Conservation (phyloP, 2,888 invertebrate genomes). For the Agriopis aurantiaria region DNA sequence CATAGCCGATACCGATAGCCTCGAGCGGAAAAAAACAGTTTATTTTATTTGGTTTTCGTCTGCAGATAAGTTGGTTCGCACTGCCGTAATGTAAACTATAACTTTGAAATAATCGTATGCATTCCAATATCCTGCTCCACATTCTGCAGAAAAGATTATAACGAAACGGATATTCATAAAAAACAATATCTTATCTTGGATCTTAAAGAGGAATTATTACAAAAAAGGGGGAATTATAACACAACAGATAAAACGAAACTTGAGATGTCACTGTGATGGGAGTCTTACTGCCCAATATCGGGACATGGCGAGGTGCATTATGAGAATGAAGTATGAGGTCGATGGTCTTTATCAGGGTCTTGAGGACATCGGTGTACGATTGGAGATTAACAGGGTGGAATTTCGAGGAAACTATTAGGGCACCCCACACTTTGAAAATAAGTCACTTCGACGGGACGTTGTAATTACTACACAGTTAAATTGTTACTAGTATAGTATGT, state of each 20-base stretch:
- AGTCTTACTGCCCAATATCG: slow-evolving; percentile 8
- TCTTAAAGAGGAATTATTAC: slow-evolving; percentile 11
- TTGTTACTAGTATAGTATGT: too few relatives aligned
- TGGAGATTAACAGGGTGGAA: slow-evolving; percentile 3
- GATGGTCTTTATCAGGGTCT: slow-evolving; percentile 27
- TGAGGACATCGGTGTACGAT: slow-evolving; percentile 6
- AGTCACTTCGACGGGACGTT: too few relatives aligned
- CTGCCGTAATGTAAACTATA: neutral
- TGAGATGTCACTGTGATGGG: slow-evolving; percentile 9
- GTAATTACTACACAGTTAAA: too few relatives aligned
- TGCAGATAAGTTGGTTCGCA: neutral
- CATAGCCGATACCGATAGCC: neutral
- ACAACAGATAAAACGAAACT: slow-evolving; percentile 6
- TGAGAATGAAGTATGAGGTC: slow-evolving; percentile 18
- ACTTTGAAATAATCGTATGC: neutral
- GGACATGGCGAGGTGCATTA: neutral
- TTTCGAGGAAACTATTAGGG: neutral
- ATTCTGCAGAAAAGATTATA: slow-evolving; percentile 5
- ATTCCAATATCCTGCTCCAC: slow-evolving; percentile 8
- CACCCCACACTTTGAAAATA: neutral
- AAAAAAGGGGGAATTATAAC: slow-evolving; percentile 4
- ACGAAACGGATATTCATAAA: slow-evolving; percentile 7
- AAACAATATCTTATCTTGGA: slow-evolving; percentile 9
- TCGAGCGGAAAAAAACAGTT: neutral
- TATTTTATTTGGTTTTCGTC: neutral